These are phyloP conservation scores for Panurus biarmicus DNA, from an alignment of 2,113 vertebrate genomes.

Conservation along the genomic window DNA sequence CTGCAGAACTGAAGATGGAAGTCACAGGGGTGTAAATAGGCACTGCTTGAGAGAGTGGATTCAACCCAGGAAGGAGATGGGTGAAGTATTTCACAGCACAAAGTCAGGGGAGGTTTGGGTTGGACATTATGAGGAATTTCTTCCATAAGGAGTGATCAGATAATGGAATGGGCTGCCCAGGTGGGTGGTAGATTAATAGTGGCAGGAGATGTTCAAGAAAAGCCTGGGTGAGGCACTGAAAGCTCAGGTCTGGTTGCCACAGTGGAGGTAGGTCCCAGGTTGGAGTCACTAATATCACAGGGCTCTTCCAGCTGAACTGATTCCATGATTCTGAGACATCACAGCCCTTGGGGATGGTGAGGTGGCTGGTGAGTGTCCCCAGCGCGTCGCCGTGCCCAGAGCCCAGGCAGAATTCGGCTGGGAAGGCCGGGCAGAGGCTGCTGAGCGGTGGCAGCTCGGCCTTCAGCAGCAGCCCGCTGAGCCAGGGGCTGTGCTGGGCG, in stretches of 20 bases:
- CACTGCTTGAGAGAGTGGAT: not conserved
- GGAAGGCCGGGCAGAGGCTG: not conserved
- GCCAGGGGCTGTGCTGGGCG: not conserved
- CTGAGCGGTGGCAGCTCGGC: not conserved
- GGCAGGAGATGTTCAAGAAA: accelerated
- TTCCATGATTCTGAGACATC: not conserved
- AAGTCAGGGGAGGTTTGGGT: too few species aligned
- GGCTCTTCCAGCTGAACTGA: not conserved
- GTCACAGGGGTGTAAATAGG: not conserved
- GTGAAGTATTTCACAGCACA: not conserved
- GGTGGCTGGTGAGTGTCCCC: not conserved
- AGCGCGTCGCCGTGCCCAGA: not conserved
- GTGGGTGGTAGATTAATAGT: too few species aligned
- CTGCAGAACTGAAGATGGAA: not conserved
- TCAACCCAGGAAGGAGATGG: not conserved
- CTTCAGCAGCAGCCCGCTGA: not conserved
- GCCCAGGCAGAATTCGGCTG: not conserved
- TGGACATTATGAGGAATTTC: not conserved
- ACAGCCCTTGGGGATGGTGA: too few species aligned
- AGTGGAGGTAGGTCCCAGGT: too few species aligned
- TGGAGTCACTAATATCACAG: not conserved
- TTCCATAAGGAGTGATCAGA: too few species aligned
- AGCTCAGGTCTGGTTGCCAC: too few species aligned
- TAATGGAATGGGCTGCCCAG: not conserved
- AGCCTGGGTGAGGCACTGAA: not conserved